Conservation (phyloP, 1,140 invertebrate genomes). For the Heliconius congener region DNA sequence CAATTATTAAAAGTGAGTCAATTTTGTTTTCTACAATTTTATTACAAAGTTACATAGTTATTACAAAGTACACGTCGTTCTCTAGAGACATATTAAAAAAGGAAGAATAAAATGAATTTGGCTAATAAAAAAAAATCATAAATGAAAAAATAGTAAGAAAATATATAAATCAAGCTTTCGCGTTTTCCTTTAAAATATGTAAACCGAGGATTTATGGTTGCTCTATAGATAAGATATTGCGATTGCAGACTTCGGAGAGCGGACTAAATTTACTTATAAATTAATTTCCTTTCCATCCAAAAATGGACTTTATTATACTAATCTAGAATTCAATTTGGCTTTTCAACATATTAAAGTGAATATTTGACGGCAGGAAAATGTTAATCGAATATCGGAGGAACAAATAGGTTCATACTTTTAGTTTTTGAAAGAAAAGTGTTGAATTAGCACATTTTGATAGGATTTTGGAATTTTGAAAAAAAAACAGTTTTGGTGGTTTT, state of each 20-base stretch:
- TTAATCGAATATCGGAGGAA: slow-evolving; percentile 13
- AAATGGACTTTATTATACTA: background rate
- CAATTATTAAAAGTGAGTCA: too few species aligned
- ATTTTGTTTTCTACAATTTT: too few species aligned
- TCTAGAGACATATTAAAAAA: too few species aligned
- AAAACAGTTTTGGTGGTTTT: background rate
- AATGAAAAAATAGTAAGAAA: too few species aligned
- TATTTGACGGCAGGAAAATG: slow-evolving; percentile 6
- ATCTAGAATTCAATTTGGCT: background rate
- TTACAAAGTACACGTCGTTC: too few species aligned
- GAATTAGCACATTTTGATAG: slow-evolving; percentile 8
- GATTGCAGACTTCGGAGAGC: slow-evolving; percentile 15
- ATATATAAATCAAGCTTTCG: slow-evolving; percentile 18
- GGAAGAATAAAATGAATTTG: too few species aligned
- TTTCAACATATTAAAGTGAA: background rate
- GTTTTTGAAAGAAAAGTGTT: slow-evolving; percentile 5
- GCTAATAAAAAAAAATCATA: too few species aligned
- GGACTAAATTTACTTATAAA: slow-evolving; percentile 26
- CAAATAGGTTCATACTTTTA: slow-evolving; percentile 11
- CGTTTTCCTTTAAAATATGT: slow-evolving; percentile 15
- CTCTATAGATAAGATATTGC: slow-evolving; percentile 17
- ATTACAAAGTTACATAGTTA: too few species aligned
- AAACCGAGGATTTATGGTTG: slow-evolving; percentile 22
- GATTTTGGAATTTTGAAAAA: background rate
- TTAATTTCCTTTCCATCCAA: background rate